phyloP scores from a whole-genome alignment of 2,797 vertebrate genomes.

The Lindbergichthys nudifrons region DNA sequence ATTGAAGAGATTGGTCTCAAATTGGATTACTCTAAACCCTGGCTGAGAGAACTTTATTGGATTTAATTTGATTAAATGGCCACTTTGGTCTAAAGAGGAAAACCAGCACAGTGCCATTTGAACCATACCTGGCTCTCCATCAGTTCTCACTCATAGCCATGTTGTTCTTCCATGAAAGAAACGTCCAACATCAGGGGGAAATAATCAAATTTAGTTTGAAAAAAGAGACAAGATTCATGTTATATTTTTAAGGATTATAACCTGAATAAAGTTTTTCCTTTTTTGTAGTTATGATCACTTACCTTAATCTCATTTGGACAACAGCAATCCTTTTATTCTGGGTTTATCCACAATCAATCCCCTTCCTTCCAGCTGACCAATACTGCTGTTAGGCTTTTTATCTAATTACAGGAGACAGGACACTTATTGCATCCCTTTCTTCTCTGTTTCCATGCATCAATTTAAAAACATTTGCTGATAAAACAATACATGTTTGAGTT shows the following conservation, averaged over 20 bases:
- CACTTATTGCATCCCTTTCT: constrained; percentile 16
- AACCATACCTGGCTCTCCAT: background rate
- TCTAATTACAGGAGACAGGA: constrained; percentile 37
- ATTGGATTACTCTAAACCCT: constrained; percentile 11
- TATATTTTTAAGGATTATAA: background rate
- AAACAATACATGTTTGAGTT: background rate
- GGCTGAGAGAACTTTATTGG: background rate
- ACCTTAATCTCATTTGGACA: constrained; percentile 13
- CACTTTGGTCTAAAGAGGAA: background rate
- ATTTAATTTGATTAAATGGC: constrained; percentile 24
- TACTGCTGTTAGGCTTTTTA: constrained; percentile 30
- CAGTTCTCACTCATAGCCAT: constrained; percentile 1
- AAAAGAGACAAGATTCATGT: background rate
- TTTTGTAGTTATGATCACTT: background rate
- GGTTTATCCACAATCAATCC: constrained; percentile 26
- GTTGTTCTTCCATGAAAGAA: background rate
- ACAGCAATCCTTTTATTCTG: constrained; percentile 19
- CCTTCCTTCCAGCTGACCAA: constrained; percentile 19
- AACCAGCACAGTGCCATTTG: background rate
- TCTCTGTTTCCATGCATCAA: constrained; percentile 1
- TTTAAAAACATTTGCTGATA: constrained; percentile 10
- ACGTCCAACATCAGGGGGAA: background rate
- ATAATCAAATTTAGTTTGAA: background rate
- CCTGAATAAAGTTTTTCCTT: background rate
- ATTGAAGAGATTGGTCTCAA: constrained; percentile 3